A percentile compares a stretch with the other conserved stretches of the same genome.
These are phyloP conservation scores for Silurus aristotelis DNA, from an alignment of 2,797 vertebrate species.

Conservation along the genomic window DNA sequence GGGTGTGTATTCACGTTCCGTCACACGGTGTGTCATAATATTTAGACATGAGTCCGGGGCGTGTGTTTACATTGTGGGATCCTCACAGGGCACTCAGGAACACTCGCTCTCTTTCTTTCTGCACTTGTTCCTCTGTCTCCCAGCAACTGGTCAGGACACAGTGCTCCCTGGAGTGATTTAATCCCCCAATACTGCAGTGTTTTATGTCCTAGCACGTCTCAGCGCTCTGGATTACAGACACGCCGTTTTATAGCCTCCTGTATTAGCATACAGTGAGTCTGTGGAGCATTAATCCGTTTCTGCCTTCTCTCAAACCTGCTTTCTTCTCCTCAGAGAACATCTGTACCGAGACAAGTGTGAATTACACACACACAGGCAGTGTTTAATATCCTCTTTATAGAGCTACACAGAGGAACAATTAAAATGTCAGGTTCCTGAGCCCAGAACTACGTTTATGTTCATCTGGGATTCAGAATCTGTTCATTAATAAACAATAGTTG, in stretches of 20 bases:
- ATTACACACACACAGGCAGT: not conserved
- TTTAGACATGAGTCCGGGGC: conserved; percentile 73
- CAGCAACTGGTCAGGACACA: conserved; percentile 17
- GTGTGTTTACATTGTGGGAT: conserved; percentile 66
- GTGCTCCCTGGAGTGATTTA: not conserved
- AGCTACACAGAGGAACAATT: not conserved
- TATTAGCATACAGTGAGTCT: not conserved
- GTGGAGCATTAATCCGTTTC: conserved; percentile 6
- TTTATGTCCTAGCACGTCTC: conserved; percentile 24
- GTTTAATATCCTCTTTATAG: not conserved
- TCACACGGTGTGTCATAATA: conserved; percentile 79
- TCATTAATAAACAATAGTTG: not conserved
- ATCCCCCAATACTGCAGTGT: conserved; percentile 26
- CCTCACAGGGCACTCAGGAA: conserved; percentile 45
- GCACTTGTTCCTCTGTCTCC: conserved; percentile 17
- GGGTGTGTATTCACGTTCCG: conserved; percentile 60
- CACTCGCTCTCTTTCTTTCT: conserved; percentile 8
- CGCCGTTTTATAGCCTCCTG: conserved; percentile 14
- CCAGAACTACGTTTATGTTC: not conserved
- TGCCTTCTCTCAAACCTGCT: conserved; percentile 11
- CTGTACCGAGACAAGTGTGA: not conserved
- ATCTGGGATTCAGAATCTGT: not conserved
- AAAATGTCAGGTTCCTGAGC: not conserved
- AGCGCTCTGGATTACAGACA: not conserved
- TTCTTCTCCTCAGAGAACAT: not conserved